These are phyloP conservation scores for Dryadula phaetusa DNA, from an alignment of 2,888 invertebrate genomes.

Conservation along the genomic window DNA sequence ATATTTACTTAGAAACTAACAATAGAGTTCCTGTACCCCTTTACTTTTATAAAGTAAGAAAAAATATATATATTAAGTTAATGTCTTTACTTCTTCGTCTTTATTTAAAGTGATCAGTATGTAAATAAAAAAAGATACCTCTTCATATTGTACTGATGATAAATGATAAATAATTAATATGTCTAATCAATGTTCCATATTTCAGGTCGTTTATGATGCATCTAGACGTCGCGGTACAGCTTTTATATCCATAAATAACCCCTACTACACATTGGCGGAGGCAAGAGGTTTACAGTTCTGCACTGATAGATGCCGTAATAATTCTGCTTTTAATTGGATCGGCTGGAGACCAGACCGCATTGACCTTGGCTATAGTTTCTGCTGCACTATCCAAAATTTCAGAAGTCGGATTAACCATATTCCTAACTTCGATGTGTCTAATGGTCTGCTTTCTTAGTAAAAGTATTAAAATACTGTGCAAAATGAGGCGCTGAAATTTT, in stretches of 20 bases:
- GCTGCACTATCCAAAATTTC: conserved; percentile 85
- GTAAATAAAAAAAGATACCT: neutral
- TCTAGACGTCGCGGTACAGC: conserved; percentile 79
- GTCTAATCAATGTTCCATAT: neutral
- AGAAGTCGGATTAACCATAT: conserved; percentile 78
- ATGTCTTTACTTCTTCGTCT: neutral
- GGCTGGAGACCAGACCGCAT: conserved; percentile 80
- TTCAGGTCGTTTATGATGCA: conserved; percentile 83
- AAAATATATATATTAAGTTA: neutral
- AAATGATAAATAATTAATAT: too few species aligned
- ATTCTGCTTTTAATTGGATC: conserved; percentile 85
- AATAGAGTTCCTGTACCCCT: conserved; percentile 72
- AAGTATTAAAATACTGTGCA: neutral
- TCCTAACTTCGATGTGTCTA: conserved; percentile 76
- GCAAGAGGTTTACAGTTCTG: conserved; percentile 77
- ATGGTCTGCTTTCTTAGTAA: conserved; percentile 66
- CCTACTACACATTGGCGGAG: conserved; percentile 74
- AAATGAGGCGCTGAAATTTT: neutral
- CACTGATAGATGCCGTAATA: conserved; percentile 80
- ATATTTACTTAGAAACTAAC: conserved; percentile 70
- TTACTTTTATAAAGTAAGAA: conserved; percentile 72
- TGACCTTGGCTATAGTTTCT: conserved; percentile 85
- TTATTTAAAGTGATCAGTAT: neutral
- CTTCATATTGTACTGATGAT: too few species aligned
- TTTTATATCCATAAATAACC: conserved; percentile 86